Evolutionary conservation across 1,140 invertebrate genomes (phyloP).

Genomic region (Theocolax elegans): DNA sequence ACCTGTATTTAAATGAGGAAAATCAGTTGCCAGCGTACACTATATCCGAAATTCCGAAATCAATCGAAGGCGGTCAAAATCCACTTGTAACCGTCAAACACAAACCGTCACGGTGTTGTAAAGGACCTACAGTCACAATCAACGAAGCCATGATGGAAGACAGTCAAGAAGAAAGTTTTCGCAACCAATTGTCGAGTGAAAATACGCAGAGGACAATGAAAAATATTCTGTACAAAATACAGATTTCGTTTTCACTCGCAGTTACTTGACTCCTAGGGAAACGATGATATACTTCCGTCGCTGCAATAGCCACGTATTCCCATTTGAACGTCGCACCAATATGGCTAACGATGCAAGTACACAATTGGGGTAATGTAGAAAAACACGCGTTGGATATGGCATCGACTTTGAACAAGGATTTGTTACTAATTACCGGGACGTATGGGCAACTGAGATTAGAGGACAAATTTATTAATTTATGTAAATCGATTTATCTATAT

Average conservation of each 20-base stretch:
- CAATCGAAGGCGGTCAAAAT: too few species aligned
- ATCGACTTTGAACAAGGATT: conserved; percentile 45
- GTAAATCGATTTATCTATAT: conserved; percentile 63
- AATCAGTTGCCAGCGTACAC: too few species aligned
- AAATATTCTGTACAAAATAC: neutral
- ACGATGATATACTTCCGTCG: neutral
- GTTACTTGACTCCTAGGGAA: neutral
- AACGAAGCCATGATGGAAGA: too few species aligned
- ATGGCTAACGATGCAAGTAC: neutral
- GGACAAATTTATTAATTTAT: conserved; percentile 57
- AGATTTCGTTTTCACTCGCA: neutral
- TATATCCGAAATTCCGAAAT: too few species aligned
- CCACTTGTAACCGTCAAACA: too few species aligned
- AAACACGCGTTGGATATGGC: conserved; percentile 45
- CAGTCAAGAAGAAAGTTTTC: too few species aligned
- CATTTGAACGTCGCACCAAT: neutral
- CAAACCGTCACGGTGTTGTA: too few species aligned
- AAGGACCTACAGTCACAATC: too few species aligned
- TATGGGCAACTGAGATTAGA: conserved; percentile 63
- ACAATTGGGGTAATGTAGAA: conserved; percentile 49
- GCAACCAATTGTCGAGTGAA: too few species aligned
- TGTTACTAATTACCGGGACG: conserved; percentile 69
- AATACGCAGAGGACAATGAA: too few species aligned
- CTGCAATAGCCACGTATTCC: neutral
- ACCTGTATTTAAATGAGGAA: too few species aligned